Conservation (phyloP, 2,797 vertebrate species). For the Chiloscyllium punctatum region DNA sequence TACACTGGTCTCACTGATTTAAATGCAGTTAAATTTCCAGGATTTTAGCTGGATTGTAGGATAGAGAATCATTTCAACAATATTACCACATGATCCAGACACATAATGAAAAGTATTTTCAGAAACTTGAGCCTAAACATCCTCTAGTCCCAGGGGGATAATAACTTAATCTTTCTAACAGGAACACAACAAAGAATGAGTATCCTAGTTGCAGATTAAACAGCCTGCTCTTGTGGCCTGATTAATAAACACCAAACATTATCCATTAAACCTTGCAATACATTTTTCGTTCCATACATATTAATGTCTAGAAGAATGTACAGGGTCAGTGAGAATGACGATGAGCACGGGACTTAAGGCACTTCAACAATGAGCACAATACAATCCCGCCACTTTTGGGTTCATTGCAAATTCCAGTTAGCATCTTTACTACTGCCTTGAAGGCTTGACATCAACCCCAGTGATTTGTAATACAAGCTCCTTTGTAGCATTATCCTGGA, state of each 20-base stretch:
- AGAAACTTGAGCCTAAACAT: neutral
- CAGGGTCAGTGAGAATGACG: neutral
- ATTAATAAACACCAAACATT: neutral
- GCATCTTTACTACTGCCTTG: neutral
- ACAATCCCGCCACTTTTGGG: neutral
- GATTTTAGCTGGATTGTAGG: neutral
- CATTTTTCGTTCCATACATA: neutral
- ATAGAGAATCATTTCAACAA: neutral
- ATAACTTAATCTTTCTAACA: neutral
- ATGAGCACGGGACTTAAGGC: neutral
- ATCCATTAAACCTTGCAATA: neutral
- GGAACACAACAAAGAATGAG: neutral
- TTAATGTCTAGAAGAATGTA: neutral
- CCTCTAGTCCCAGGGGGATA: neutral
- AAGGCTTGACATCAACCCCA: neutral
- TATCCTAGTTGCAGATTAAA: neutral
- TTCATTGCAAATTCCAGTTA: neutral
- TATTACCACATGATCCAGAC: neutral
- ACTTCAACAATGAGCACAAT: neutral
- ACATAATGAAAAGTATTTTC: neutral
- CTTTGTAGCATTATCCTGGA: neutral
- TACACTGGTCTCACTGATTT: neutral
- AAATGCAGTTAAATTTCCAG: neutral
- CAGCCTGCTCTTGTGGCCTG: neutral
- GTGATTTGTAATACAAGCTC: neutral